These are phyloP conservation scores for Anolis carolinensis DNA, from an alignment of 2,113 vertebrate genomes.

Conservation along the genomic window DNA sequence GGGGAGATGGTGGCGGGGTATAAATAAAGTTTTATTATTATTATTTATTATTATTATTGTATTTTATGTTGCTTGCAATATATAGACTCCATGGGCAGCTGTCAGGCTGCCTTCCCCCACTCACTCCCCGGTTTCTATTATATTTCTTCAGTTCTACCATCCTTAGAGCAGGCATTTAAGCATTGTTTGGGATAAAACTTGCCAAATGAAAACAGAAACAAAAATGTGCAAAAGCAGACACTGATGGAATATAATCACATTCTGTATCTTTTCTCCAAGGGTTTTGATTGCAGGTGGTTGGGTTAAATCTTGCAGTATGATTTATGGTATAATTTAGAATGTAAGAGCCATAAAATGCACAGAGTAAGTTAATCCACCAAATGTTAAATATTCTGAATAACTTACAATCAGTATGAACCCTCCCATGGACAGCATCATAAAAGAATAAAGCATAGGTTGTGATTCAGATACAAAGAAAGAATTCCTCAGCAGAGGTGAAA, in stretches of 20 bases:
- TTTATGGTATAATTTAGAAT: not conserved
- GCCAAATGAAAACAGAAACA: not conserved
- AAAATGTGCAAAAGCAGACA: not conserved
- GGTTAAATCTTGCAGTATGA: not conserved
- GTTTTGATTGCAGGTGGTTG: not conserved
- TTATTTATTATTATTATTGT: too few relatives aligned
- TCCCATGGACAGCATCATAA: not conserved
- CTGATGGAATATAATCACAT: not conserved
- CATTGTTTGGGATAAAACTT: slow-evolving; percentile 11
- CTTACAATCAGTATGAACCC: not conserved
- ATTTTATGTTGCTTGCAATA: slow-evolving; percentile 33
- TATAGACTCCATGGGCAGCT: slow-evolving; percentile 31
- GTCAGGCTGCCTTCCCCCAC: slow-evolving; percentile 14
- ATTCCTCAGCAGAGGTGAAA: not conserved
- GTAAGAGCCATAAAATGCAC: not conserved
- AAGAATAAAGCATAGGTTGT: not conserved
- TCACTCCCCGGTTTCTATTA: not conserved
- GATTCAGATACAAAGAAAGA: not conserved
- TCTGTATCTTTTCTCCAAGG: not conserved
- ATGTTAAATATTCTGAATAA: not conserved
- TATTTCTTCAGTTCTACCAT: slow-evolving; percentile 9
- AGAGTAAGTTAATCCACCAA: not conserved
- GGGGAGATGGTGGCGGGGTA: too few relatives aligned
- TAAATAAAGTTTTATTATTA: too few relatives aligned
- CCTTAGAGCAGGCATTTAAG: not conserved